Evolutionary conservation across 2,113 vertebrate genomes (phyloP).

Genomic region (Ranitomeya imitator): DNA sequence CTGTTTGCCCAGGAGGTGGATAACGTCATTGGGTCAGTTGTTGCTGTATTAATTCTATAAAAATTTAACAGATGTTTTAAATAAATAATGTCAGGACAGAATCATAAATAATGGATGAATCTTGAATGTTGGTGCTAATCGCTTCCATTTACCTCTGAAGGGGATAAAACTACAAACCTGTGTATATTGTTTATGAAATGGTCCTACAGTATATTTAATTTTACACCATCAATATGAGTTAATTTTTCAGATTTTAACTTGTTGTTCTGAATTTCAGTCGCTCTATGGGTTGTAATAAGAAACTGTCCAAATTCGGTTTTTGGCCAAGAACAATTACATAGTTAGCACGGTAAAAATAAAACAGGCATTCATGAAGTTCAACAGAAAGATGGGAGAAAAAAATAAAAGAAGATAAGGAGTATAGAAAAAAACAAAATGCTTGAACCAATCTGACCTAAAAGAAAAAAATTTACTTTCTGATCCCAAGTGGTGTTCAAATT

Average conservation of each 20-base stretch:
- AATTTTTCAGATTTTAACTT: neutral
- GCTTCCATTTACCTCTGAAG: constrained; percentile 9
- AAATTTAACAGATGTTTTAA: constrained; percentile 57
- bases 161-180: constrained; percentile 22
- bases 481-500: too few species aligned
- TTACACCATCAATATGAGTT: neutral
- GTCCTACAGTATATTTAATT: neutral
- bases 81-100: constrained; percentile 50
- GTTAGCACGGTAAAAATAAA: too few species aligned
- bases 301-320: neutral
- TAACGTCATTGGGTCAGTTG: constrained; percentile 42
- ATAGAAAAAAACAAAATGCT: too few species aligned
- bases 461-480: too few species aligned
- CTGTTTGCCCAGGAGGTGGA: constrained; percentile 48
- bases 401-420: too few species aligned
- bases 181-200: constrained; percentile 27
- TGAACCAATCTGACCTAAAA: too few species aligned
- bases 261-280: neutral
- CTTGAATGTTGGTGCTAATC: constrained; percentile 51
- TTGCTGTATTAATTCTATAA: constrained; percentile 48
- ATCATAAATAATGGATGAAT: constrained; percentile 52
- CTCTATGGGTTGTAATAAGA: neutral
- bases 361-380: too few species aligned
- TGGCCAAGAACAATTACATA: too few species aligned
- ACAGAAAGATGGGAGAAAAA: too few species aligned